Conservation (phyloP, 2,888 invertebrate species). For the Drosophila lutescens region DNA sequence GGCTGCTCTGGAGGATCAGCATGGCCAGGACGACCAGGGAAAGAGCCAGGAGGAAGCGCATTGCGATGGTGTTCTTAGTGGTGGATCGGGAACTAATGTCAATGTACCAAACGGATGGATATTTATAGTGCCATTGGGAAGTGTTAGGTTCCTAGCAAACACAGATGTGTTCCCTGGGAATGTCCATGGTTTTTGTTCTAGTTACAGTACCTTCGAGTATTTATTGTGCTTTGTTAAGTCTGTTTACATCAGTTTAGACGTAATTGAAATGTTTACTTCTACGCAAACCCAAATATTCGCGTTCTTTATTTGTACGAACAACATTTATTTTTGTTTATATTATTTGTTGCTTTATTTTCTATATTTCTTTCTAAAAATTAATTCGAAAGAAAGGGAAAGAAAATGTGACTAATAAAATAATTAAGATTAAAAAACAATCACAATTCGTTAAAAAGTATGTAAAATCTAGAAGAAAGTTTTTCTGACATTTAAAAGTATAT, state of each 20-base stretch:
- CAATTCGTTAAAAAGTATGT: too few species aligned
- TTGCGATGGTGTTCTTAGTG: background rate
- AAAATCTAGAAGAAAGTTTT: too few species aligned
- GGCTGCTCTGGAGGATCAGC: background rate
- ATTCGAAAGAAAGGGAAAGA: too few species aligned
- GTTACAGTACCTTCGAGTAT: background rate
- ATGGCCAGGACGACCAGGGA: constrained; percentile 6
- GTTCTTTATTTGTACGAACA: background rate
- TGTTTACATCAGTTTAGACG: too few species aligned
- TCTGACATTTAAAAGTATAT: too few species aligned
- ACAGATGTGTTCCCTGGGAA: background rate
- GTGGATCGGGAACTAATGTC: background rate
- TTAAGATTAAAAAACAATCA: too few species aligned
- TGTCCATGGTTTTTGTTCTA: background rate
- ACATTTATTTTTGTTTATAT: too few species aligned
- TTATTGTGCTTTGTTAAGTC: background rate
- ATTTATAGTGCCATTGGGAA: background rate
- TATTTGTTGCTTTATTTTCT: too few species aligned
- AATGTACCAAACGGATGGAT: background rate
- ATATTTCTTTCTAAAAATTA: too few species aligned
- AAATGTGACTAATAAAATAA: too few species aligned
- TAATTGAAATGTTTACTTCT: too few species aligned
- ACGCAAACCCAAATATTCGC: background rate
- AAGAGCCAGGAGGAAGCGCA: background rate
- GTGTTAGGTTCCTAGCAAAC: background rate